Conservation (phyloP, 1,140 invertebrate genomes). For the Paramacrobiotus metropolitanus region DNA sequence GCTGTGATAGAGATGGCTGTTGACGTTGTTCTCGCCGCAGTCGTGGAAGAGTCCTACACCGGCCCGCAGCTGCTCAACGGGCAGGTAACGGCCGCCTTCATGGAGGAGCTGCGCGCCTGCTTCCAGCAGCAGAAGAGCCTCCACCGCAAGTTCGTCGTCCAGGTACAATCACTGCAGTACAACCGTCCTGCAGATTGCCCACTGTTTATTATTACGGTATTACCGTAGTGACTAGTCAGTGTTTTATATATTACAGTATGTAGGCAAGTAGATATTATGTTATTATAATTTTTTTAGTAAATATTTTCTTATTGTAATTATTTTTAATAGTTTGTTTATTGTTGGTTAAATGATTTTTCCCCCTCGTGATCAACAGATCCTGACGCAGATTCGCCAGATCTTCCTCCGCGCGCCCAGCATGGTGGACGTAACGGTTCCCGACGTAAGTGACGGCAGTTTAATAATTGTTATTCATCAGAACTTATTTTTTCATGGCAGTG, state of each 20-base stretch:
- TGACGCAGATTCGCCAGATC: conserved; percentile 63
- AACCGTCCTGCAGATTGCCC: too few relatives aligned
- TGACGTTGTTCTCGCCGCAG: conserved; percentile 25
- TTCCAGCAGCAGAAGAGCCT: conserved; percentile 79
- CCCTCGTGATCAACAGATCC: too few relatives aligned
- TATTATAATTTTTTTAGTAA: too few relatives aligned
- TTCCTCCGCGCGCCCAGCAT: conserved; percentile 63
- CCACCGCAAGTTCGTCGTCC: conserved; percentile 90
- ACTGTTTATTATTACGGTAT: too few relatives aligned
- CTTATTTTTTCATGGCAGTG: background rate
- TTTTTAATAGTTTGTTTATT: too few relatives aligned
- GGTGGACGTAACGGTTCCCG: conserved; percentile 63
- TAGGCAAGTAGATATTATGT: too few relatives aligned
- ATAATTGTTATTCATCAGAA: background rate
- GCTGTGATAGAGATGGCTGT: conserved; percentile 4
- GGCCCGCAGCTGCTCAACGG: conserved; percentile 72
- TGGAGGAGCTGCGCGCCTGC: conserved; percentile 56
- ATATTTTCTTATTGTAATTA: too few relatives aligned
- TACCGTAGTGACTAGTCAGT: too few relatives aligned
- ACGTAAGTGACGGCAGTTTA: conserved; percentile 20
- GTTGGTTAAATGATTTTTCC: too few relatives aligned
- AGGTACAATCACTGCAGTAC: too few relatives aligned
- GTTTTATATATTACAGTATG: too few relatives aligned
- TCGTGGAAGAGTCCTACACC: conserved; percentile 74
- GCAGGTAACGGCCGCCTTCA: conserved; percentile 45